Conservation (phyloP, 2,113 vertebrate genomes). For the Murina feae region DNA sequence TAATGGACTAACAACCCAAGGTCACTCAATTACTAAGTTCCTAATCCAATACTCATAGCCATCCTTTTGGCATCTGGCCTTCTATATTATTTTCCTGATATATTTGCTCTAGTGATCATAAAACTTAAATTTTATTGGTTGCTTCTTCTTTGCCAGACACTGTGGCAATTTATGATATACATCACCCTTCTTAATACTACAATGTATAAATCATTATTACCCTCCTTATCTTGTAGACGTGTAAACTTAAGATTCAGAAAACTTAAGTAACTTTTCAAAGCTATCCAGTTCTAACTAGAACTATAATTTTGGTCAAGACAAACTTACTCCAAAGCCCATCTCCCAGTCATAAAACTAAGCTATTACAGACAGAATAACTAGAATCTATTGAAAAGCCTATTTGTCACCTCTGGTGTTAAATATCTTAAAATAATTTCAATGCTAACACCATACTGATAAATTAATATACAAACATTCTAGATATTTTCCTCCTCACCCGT, state of each 20-base stretch:
- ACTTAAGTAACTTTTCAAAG: background rate
- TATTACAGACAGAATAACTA: background rate
- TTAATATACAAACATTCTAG: background rate
- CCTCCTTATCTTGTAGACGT: background rate
- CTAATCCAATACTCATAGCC: background rate
- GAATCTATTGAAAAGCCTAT: background rate
- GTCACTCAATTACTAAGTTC: background rate
- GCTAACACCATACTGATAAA: background rate
- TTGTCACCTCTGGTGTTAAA: background rate
- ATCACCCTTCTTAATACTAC: background rate
- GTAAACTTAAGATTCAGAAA: background rate
- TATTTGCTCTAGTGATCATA: background rate
- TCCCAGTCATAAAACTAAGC: background rate
- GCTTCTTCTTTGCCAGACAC: background rate
- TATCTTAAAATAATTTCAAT: conserved; percentile 4
- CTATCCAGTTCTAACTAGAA: background rate
- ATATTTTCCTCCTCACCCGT: background rate
- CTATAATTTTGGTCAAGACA: background rate
- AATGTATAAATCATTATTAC: background rate
- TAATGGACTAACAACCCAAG: background rate
- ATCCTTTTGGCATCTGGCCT: background rate
- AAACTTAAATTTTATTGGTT: background rate
- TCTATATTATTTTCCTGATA: background rate
- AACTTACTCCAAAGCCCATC: background rate
- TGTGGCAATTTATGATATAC: background rate